Percentiles rank a stretch among this genome's conserved stretches.
Conservation (phyloP, 2,797 vertebrate genomes). For the Chaetophractus vellerosus region DNA sequence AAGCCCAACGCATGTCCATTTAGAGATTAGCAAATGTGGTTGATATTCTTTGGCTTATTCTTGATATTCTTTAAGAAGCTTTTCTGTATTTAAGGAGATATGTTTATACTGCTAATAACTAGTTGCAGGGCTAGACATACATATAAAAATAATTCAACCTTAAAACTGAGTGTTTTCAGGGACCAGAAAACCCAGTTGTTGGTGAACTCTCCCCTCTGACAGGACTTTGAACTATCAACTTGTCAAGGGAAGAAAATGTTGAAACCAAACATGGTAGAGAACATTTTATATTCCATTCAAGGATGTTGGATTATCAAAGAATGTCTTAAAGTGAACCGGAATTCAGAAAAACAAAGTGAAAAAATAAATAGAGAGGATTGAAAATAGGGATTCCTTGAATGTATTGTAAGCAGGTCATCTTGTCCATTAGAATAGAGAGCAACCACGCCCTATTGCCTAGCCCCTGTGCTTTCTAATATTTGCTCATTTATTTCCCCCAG, state of each 20-base stretch:
- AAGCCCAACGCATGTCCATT: background rate
- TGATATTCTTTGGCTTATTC: background rate
- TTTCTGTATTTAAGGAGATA: background rate
- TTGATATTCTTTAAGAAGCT: background rate
- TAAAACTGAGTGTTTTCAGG: background rate
- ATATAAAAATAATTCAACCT: background rate
- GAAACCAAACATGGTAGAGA: background rate
- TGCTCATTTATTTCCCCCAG: background rate
- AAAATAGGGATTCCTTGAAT: background rate
- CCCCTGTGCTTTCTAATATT: background rate
- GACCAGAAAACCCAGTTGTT: background rate
- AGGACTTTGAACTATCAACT: background rate
- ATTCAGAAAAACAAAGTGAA: background rate
- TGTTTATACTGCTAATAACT: background rate
- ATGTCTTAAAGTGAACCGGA: slow-evolving; percentile 1
- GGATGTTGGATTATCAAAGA: background rate
- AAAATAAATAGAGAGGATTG: background rate
- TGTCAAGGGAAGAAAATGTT: background rate
- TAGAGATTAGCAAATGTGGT: background rate
- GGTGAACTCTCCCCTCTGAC: background rate
- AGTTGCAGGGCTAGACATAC: background rate
- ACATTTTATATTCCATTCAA: background rate
- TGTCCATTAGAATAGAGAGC: background rate
- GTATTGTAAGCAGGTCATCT: background rate
- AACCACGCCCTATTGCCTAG: background rate